Evolutionary conservation across 2,888 invertebrate species (phyloP), one percentile per base, ranked within the genome.

Genomic region (Serripes groenlandicus): DNA sequence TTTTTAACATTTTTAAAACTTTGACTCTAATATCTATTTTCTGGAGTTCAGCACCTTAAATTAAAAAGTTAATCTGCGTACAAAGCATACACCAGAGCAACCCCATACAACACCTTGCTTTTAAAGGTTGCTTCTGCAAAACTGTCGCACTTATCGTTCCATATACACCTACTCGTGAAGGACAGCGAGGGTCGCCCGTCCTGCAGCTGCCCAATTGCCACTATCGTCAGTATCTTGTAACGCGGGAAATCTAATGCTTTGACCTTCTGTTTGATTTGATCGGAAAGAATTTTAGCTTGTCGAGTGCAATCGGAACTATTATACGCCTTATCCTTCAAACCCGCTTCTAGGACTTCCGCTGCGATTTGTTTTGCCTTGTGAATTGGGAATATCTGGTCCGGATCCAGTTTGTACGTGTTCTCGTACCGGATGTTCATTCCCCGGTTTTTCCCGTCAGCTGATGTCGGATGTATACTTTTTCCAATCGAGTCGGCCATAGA

Each of bases 151-250:
- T 88, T 87, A 32, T 85, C 90, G 78, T 92, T 92, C 93, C 93
- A 92, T 34, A 93, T 88, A 82, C 91, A 92, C 32, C 92, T 81
- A 74, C 92, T 92, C 7, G 90, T 89, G 58, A 93, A 86, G 11
- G 90, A 89, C 32, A 92, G 73, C 5, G 91, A 88, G 0, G 91
- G 87, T 23, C 81, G 78, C 1, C 81, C 56, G 1, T 81, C 85
- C 52, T 87, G 81, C 37, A 77, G 77, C 69, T 91, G 89, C 7
- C 92, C 92, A 56, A 93, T 89, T 23, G 90, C 86, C 0, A 93
- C 92, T 15, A 90, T 79, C 15, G 88, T 82, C 23, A 93, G 89
- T 23, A 92, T 81, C 75, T 93, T 93, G 80, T 90, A 92, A 18
- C 92, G 83, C 0, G 86, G 66, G 69, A 87, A 83, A 15, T 90